Conservation (phyloP, 1,140 invertebrate species). For the Lineus longissimus region DNA sequence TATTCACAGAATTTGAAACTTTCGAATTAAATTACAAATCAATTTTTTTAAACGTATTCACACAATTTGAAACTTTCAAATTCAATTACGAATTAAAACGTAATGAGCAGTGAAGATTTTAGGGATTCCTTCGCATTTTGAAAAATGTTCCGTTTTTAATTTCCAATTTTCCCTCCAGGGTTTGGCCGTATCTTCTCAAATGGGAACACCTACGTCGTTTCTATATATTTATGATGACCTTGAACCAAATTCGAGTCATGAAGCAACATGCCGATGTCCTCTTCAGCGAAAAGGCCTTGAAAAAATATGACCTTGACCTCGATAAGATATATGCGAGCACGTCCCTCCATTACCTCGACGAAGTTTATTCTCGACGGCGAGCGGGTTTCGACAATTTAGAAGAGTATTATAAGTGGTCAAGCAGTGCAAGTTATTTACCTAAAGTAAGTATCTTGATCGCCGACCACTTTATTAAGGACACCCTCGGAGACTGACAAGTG, state of each 20-base stretch:
- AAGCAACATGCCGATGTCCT: conserved; percentile 72
- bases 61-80: too few relatives aligned
- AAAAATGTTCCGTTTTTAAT: too few relatives aligned
- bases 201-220: conserved; percentile 84
- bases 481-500: too few relatives aligned
- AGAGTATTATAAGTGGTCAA: conserved; percentile 79
- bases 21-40: too few relatives aligned
- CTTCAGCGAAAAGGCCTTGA: conserved; percentile 70
- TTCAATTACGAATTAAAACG: too few relatives aligned
- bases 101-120: too few relatives aligned
- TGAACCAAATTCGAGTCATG: conserved; percentile 82
- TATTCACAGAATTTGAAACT: too few relatives aligned
- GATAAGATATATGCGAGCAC: conserved; percentile 77
- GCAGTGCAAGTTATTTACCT: conserved; percentile 70
- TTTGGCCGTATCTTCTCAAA: conserved; percentile 71
- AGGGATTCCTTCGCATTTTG: too few relatives aligned
- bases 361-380: conserved; percentile 73
- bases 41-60: too few relatives aligned
- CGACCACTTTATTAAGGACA: too few relatives aligned
- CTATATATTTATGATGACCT: conserved; percentile 89
- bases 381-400: conserved; percentile 72
- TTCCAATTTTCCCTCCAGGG: conserved; percentile 55
- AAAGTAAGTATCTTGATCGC: conserved; percentile 50
- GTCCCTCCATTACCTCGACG: conserved; percentile 80
- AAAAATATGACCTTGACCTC: conserved; percentile 65